A percentile compares a stretch with the other conserved stretches of the same genome.
These are phyloP conservation scores for Meiosimyza platycephala DNA, from an alignment of 2,888 invertebrate genomes.

Conservation along the genomic window DNA sequence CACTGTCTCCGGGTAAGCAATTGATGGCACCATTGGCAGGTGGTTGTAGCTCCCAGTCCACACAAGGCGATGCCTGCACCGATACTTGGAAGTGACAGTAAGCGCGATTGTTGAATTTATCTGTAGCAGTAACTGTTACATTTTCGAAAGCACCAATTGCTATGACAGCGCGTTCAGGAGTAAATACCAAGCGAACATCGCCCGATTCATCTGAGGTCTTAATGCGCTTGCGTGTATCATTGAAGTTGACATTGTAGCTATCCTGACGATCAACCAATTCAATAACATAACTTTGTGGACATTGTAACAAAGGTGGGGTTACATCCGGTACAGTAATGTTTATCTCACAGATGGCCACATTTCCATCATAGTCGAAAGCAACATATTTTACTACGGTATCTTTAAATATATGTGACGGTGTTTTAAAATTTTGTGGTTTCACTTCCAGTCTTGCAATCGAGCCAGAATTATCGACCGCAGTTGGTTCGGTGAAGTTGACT, in stretches of 20 bases:
- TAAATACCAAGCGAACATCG: slow-evolving; percentile 83
- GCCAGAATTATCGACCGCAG: slow-evolving; percentile 95
- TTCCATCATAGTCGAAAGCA: slow-evolving; percentile 97
- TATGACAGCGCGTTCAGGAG: slow-evolving; percentile 86
- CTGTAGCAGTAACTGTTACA: slow-evolving; percentile 89
- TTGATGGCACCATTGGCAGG: slow-evolving; percentile 91
- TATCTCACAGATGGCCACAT: slow-evolving; percentile 96
- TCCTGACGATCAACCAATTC: slow-evolving; percentile 91
- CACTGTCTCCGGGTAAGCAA: slow-evolving; percentile 83
- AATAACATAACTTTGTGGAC: slow-evolving; percentile 94
- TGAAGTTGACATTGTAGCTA: slow-evolving; percentile 90
- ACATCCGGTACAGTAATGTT: slow-evolving; percentile 95
- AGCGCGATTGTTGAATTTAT: slow-evolving; percentile 88
- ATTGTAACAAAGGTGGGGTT: slow-evolving; percentile 89
- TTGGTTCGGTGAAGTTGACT: slow-evolving; percentile 93
- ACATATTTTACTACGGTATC: slow-evolving; percentile 95
- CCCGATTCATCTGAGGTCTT: slow-evolving; percentile 90
- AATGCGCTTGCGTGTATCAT: slow-evolving; percentile 85
- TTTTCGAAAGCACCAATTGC: slow-evolving; percentile 90
- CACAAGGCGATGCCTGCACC: slow-evolving; percentile 93
- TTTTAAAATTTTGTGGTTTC: slow-evolving; percentile 90
- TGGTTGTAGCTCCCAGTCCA: slow-evolving; percentile 92
- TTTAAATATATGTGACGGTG: slow-evolving; percentile 87
- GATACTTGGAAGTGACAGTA: slow-evolving; percentile 94
- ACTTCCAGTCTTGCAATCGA: slow-evolving; percentile 93